Base-by-base conservation (phyloP, 2,888 invertebrate genomes). In the Ormyrus pomaceus region DNA sequence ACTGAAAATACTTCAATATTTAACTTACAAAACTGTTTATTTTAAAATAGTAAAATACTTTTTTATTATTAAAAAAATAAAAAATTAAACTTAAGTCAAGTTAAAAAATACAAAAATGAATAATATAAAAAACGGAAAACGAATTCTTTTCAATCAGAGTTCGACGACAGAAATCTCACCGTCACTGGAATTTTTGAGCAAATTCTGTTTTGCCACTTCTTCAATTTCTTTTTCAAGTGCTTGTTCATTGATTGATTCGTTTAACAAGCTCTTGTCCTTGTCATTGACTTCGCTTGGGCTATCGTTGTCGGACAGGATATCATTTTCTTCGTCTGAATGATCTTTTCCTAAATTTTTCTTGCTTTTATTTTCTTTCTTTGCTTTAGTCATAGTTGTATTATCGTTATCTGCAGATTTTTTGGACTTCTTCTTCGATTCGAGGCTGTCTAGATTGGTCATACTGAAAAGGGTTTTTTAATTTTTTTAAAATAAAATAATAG, bases 301-400 rank as follows among this genome's bases (percentile, higher is more conserved):
- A 9, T 81, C 81, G 2, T 13, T 59, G 19, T 82, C 83, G 2
- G 79, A 78, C 70, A 84, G 82, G 6, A 79, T 82, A 48, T 87
- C 85, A 9, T 86, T 78, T 3, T 85, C 77, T 65, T 82, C 87
- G 45, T 86, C 71, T 34, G 89, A 82, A 68, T 89, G 86, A 83
- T 89, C 62, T 48, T 85, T 80, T 87, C 56, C 9, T 87, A 81
- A 46, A 85, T 85, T 7, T 88, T 88, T 55, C 85, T 84, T 64
- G 8, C 5, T 64, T 3, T 61, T 19, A 11, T 79, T 85, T 62
- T 86, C 84, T 2, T 81, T 53, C 46, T 83, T 81, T 50, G 70
- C 19, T 53, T 75, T 80, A 70, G 82, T 83, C 53, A 79, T 86
- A 46, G 77, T 84, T 4, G 8, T 9, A 10, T 0, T 48, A 7